Conservation (phyloP, 2,113 vertebrate species). For the Rhadina sibilatrix region DNA sequence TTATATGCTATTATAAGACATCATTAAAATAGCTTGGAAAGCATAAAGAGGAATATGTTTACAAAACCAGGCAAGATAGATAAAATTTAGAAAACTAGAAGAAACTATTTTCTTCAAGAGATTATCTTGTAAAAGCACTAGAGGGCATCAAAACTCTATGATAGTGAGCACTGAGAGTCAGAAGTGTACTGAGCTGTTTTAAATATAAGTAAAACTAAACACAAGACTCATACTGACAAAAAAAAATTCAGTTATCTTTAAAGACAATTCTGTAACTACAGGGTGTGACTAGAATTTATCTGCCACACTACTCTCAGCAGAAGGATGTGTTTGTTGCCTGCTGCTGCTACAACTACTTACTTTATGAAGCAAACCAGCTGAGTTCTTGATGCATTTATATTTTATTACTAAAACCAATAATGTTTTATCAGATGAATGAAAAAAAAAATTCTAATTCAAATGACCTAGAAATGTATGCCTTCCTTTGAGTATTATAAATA, state of each 20-base stretch:
- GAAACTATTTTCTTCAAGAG: not conserved
- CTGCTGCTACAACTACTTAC: not conserved
- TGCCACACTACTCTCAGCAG: not conserved
- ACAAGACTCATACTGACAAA: not conserved
- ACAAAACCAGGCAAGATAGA: not conserved
- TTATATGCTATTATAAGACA: not conserved
- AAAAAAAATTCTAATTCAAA: not conserved
- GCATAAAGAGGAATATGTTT: not conserved
- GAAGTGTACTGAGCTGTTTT: not conserved
- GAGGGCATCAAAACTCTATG: conserved; percentile 53
- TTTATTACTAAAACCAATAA: not conserved
- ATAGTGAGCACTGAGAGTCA: not conserved
- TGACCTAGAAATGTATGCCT: not conserved
- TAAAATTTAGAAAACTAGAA: not conserved
- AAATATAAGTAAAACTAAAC: not conserved
- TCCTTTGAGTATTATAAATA: conserved; percentile 4
- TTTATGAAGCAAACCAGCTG: not conserved
- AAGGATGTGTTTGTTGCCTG: not conserved
- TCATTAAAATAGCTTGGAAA: not conserved
- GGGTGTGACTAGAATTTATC: not conserved
- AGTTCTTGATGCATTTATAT: not conserved
- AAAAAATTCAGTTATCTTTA: not conserved
- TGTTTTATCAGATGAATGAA: not conserved
- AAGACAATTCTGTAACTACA: not conserved
- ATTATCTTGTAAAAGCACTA: conserved; percentile 23